Base-by-base conservation (phyloP, 2,888 invertebrate species). In the Rotaria socialis region DNA sequence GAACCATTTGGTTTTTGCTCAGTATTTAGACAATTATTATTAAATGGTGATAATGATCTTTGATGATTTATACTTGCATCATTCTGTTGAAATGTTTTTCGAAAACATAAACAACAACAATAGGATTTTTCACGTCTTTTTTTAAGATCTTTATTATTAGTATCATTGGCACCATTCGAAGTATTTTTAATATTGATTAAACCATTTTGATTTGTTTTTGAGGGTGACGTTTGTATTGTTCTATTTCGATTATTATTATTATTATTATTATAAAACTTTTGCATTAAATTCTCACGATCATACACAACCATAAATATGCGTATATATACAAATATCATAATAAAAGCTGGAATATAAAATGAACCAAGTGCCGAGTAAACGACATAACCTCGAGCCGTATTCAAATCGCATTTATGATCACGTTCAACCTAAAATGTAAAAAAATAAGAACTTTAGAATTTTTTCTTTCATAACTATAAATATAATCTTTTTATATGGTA, bases 271-370 rank as follows among this genome's bases (percentile, higher is more conserved):
- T 80, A 8, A 80, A 80, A 47, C 47, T 47, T 80, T 8, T 80
- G 47, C 5, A 80, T 80, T 47, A 85, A 80, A 75, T 85, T 85
- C 41, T 86, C 86, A 14, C 86, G 86, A 74, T 86, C 56, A 58
- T 86, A 85, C 16, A 86, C 85, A n/a, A 90, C 90, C 4, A 88
- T 88, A 85, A 90, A 90, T 27, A 90, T 90, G 22, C 89, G 87
- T 43, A 88, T 88, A 85, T 90, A 90, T 19, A 90, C 89, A 87
- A 89, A 90, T 16, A 90, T 86, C 90, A 90, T 90, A 27, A 90
- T 88, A 2, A 89, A 35, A 27, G 89, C 88, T 0, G 90, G 90
- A 16, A 90, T 88, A 86, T 88, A 90, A 87, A 90, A 90, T 1
- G 90, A 90, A 2, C 90, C 90, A 1, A 88, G 86, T 14, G 90